These are phyloP conservation scores for Datnioides undecimradiatus DNA, from an alignment of 2,113 vertebrate species.

Conservation along the genomic window DNA sequence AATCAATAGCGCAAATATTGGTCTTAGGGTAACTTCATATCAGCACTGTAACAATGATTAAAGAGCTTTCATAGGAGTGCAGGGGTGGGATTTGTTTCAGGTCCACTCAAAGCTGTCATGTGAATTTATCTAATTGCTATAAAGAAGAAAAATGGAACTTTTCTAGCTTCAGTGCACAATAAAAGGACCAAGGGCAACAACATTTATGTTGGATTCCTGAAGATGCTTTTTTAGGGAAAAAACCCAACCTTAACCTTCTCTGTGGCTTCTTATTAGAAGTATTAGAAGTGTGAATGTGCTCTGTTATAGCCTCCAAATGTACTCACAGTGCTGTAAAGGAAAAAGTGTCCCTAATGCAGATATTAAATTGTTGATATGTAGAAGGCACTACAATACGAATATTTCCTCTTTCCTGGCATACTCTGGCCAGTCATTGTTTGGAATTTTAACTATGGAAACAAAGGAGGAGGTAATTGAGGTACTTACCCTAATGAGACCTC, in stretches of 20 bases:
- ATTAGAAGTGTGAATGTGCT: slow-evolving; percentile 24
- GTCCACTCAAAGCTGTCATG: slow-evolving; percentile 16
- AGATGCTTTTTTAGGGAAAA: not conserved
- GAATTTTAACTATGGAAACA: slow-evolving; percentile 30
- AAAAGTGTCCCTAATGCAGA: not conserved
- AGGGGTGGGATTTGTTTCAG: slow-evolving; percentile 41
- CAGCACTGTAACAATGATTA: slow-evolving; percentile 61
- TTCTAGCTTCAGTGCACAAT: not conserved
- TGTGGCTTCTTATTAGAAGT: slow-evolving; percentile 24
- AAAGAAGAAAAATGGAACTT: slow-evolving; percentile 3
- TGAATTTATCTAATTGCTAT: slow-evolving; percentile 29
- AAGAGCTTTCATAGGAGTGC: slow-evolving; percentile 34
- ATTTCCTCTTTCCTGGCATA: slow-evolving; percentile 13
- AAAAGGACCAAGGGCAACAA: slow-evolving; percentile 6
- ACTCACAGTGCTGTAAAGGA: not conserved
- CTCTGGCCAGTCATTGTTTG: slow-evolving; percentile 1
- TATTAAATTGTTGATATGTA: not conserved
- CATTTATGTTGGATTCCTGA: not conserved
- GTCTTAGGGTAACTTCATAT: slow-evolving; percentile 48
- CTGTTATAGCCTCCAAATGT: slow-evolving; percentile 30
- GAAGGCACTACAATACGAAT: not conserved
- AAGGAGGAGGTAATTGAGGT: slow-evolving; percentile 50
- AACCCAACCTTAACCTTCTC: not conserved
- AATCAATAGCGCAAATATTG: slow-evolving; percentile 63
- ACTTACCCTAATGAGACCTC: slow-evolving; percentile 83